Conservation (phyloP, 2,888 invertebrate genomes). For the Neuroscelio doddi region DNA sequence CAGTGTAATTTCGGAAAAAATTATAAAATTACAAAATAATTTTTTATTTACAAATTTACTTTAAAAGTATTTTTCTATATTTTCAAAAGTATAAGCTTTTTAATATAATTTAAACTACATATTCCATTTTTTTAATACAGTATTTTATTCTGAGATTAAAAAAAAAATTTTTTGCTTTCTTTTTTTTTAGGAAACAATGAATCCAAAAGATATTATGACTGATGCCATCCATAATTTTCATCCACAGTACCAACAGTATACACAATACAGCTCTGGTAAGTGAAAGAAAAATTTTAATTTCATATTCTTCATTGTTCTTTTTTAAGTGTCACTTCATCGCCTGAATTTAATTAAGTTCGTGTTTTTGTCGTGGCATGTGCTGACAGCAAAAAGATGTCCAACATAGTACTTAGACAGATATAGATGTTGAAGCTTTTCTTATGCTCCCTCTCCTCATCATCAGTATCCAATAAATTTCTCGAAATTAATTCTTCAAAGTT, state of each 20-base stretch:
- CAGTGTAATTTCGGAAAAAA: too few species aligned
- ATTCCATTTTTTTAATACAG: background rate
- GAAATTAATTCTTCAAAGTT: too few species aligned
- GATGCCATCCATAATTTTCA: slow-evolving; percentile 99
- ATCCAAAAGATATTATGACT: slow-evolving; percentile 99
- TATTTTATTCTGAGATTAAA: background rate
- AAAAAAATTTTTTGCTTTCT: too few species aligned
- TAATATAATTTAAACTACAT: too few species aligned
- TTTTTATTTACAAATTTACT: too few species aligned
- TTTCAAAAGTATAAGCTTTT: too few species aligned
- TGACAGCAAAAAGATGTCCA: background rate
- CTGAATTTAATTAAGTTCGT: background rate
- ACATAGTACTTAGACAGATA: background rate
- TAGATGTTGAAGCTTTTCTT: background rate
- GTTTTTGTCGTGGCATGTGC: slow-evolving; percentile 4
- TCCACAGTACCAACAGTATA: slow-evolving; percentile 99
- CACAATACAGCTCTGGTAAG: slow-evolving; percentile 95
- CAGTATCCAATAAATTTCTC: too few species aligned
- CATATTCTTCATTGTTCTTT: background rate
- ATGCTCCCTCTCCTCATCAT: background rate
- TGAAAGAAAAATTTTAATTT: slow-evolving; percentile 46
- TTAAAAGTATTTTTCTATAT: too few species aligned
- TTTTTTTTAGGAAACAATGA: slow-evolving; percentile 90
- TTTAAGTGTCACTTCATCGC: background rate
- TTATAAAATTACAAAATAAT: too few species aligned